These are phyloP conservation scores for Gonioctena quinquepunctata DNA, from an alignment of 1,140 invertebrate genomes.

Conservation along the genomic window DNA sequence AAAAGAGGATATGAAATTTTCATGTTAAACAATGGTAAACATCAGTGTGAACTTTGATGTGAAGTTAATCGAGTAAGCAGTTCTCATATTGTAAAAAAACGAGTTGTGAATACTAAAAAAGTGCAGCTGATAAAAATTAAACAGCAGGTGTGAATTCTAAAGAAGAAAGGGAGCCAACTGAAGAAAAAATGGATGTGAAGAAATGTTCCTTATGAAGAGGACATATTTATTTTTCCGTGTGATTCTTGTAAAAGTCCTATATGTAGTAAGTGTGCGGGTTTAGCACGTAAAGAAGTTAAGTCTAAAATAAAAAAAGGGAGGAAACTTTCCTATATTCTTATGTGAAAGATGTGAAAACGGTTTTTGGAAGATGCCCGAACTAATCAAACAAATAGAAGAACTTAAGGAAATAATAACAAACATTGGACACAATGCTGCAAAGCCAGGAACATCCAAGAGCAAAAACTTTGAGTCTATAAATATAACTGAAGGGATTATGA, in stretches of 20 bases:
- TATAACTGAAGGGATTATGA: too few relatives aligned
- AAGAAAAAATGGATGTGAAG: too few relatives aligned
- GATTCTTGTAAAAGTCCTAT: not conserved
- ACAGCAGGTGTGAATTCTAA: too few relatives aligned
- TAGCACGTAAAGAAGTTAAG: not conserved
- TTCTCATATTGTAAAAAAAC: too few relatives aligned
- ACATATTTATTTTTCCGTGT: too few relatives aligned
- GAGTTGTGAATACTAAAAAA: too few relatives aligned
- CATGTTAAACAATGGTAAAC: too few relatives aligned
- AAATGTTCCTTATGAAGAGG: not conserved
- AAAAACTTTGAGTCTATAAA: not conserved
- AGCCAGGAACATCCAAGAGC: not conserved
- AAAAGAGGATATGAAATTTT: too few relatives aligned
- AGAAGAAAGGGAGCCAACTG: too few relatives aligned
- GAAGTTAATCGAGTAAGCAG: too few relatives aligned
- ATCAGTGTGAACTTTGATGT: too few relatives aligned
- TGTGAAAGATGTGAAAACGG: not conserved
- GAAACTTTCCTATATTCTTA: not conserved
- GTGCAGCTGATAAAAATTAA: too few relatives aligned
- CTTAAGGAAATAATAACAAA: not conserved
- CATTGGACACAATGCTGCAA: not conserved
- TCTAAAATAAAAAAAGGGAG: not conserved
- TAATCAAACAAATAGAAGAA: not conserved
- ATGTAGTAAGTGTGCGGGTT: not conserved
- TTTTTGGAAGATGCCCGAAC: not conserved